Evolutionary conservation across 2,888 invertebrate species (phyloP).

Genomic region (Orthosia gothica): DNA sequence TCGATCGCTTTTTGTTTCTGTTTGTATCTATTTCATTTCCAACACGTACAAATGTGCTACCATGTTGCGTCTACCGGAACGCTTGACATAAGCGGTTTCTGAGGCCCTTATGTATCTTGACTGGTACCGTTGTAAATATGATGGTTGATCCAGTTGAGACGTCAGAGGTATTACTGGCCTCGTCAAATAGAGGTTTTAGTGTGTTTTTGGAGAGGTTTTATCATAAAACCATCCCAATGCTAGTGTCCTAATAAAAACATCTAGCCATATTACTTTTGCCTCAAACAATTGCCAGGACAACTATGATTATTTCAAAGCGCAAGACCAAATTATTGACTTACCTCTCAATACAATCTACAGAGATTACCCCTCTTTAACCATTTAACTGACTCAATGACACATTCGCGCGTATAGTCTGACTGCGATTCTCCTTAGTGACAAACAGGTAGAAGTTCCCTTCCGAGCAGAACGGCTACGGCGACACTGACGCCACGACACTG

Average conservation of each 20-base stretch:
- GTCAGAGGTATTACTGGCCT: not conserved
- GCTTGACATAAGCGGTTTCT: slow-evolving; percentile 31
- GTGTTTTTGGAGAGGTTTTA: too few species aligned
- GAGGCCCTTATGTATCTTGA: slow-evolving; percentile 11
- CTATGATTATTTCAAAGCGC: not conserved
- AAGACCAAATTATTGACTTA: not conserved
- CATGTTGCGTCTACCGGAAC: slow-evolving; percentile 25
- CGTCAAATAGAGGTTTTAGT: not conserved
- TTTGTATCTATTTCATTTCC: slow-evolving; percentile 39
- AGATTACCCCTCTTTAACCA: not conserved
- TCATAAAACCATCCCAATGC: too few species aligned
- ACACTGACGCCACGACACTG: too few species aligned
- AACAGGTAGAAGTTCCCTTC: slow-evolving; percentile 6
- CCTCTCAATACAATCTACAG: not conserved
- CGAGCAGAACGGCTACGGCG: too few species aligned
- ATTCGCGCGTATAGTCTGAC: slow-evolving; percentile 1
- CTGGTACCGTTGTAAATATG: slow-evolving; percentile 19
- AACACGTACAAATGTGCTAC: slow-evolving; percentile 35
- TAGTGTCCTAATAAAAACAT: too few species aligned
- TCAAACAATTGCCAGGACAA: not conserved
- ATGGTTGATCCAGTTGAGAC: slow-evolving; percentile 5
- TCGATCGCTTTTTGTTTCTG: slow-evolving; percentile 38
- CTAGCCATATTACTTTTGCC: not conserved
- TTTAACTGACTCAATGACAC: not conserved
- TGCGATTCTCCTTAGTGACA: slow-evolving; percentile 21